phyloP scores from a whole-genome alignment of 2,797 vertebrate genomes.

The Gymnocypris eckloni region DNA sequence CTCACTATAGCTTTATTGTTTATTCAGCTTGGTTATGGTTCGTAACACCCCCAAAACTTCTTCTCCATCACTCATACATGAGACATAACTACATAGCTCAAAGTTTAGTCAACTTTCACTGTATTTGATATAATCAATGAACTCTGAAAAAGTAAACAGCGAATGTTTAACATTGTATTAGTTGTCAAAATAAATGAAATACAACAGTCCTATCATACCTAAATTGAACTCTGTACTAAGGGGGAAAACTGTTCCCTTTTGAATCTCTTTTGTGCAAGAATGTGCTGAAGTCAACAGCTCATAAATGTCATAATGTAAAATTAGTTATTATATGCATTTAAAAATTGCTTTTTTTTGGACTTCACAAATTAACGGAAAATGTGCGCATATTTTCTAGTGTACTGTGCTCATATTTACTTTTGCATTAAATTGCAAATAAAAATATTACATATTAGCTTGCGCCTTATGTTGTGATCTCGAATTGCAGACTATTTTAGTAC shows the following conservation, averaged over 20 bases:
- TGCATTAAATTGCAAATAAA: too few species aligned
- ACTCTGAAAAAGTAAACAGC: not conserved
- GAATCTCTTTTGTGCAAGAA: too few species aligned
- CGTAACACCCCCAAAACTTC: too few species aligned
- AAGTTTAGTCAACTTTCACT: not conserved
- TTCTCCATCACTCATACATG: too few species aligned
- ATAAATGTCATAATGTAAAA: not conserved
- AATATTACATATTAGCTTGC: too few species aligned
- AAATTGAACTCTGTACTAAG: not conserved
- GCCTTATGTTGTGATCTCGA: not conserved
- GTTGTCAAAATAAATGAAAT: not conserved
- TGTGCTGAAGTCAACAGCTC: not conserved
- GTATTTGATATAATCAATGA: not conserved
- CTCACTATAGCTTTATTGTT: too few species aligned
- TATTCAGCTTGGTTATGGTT: too few species aligned
- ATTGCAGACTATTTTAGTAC: not conserved
- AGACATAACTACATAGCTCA: not conserved
- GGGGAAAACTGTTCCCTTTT: too few species aligned
- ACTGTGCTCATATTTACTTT: too few species aligned
- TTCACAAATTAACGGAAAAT: too few species aligned
- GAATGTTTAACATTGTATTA: not conserved
- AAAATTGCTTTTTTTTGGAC: not conserved
- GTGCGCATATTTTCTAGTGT: too few species aligned
- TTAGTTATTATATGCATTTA: not conserved
- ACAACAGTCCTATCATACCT: not conserved